These are phyloP conservation scores for Silurus aristotelis DNA, from an alignment of 2,797 vertebrate genomes.

Conservation along the genomic window DNA sequence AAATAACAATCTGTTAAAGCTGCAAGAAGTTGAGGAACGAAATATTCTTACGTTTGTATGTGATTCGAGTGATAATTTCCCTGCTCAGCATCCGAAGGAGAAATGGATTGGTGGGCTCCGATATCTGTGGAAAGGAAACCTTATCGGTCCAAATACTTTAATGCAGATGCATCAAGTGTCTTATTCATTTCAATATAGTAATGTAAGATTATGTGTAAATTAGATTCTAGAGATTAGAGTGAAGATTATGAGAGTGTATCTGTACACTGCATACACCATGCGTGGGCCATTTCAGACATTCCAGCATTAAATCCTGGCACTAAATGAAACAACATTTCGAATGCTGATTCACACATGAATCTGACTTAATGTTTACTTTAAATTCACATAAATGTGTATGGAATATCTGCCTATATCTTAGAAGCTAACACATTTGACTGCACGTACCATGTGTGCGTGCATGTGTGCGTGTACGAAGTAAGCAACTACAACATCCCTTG, in stretches of 20 bases:
- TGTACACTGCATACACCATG: neutral
- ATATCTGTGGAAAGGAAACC: constrained; percentile 76
- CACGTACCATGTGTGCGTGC: neutral
- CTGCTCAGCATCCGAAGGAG: constrained; percentile 97
- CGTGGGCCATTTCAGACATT: neutral
- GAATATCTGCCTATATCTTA: neutral
- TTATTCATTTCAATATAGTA: neutral
- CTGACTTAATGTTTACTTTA: neutral
- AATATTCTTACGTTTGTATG: constrained; percentile 90
- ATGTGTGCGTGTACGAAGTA: neutral
- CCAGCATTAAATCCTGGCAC: neutral
- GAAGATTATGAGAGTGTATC: too few relatives aligned
- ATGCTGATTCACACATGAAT: neutral
- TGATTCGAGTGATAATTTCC: constrained; percentile 98
- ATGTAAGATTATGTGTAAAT: neutral
- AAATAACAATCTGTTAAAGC: neutral
- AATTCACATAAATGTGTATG: neutral
- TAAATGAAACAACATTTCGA: neutral
- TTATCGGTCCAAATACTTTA: neutral
- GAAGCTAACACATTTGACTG: neutral
- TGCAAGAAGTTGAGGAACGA: neutral
- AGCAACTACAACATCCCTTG: neutral
- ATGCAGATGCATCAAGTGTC: too few relatives aligned
- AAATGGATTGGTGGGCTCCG: constrained; percentile 93
- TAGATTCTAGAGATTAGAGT: too few relatives aligned